phyloP scores from a whole-genome alignment of 2,888 invertebrate genomes.

The Oxyscelio sp. region DNA sequence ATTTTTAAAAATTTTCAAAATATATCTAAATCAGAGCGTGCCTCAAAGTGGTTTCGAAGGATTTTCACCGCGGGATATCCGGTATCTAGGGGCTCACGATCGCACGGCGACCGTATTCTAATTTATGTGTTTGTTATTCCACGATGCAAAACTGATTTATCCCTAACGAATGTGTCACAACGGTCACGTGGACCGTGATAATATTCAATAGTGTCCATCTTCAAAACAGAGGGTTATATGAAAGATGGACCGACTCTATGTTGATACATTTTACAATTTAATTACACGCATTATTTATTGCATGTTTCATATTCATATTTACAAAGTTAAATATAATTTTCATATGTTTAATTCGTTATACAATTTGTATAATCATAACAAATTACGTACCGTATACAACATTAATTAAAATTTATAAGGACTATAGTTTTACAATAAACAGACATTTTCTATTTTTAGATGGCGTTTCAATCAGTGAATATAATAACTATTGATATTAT shows the following conservation, averaged over 20 bases:
- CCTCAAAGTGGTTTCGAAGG: slow-evolving; percentile 77
- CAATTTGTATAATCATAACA: too few species aligned
- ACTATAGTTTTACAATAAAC: too few species aligned
- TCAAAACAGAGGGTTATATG: slow-evolving; percentile 66
- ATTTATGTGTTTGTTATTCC: slow-evolving; percentile 71
- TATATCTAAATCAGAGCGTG: slow-evolving; percentile 84
- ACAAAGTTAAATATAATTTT: too few species aligned
- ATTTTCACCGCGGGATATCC: slow-evolving; percentile 83
- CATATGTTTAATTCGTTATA: too few species aligned
- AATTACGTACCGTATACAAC: too few species aligned
- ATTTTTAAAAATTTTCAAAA: slow-evolving; percentile 83
- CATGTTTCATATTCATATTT: slow-evolving; percentile 34
- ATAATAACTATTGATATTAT: too few species aligned
- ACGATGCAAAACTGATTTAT: slow-evolving; percentile 61
- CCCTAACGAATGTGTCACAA: slow-evolving; percentile 72
- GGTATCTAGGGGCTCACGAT: slow-evolving; percentile 63
- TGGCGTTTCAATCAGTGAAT: too few species aligned
- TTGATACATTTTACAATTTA: slow-evolving; percentile 52
- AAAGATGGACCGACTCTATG: slow-evolving; percentile 25
- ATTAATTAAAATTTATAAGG: too few species aligned
- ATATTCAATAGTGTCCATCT: slow-evolving; percentile 63
- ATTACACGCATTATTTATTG: slow-evolving; percentile 49
- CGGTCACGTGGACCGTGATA: slow-evolving; percentile 66
- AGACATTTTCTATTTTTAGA: too few species aligned
- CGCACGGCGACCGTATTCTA: slow-evolving; percentile 51